phyloP scores from a whole-genome alignment of 1,140 invertebrate species.

The Calosoma granatense region DNA sequence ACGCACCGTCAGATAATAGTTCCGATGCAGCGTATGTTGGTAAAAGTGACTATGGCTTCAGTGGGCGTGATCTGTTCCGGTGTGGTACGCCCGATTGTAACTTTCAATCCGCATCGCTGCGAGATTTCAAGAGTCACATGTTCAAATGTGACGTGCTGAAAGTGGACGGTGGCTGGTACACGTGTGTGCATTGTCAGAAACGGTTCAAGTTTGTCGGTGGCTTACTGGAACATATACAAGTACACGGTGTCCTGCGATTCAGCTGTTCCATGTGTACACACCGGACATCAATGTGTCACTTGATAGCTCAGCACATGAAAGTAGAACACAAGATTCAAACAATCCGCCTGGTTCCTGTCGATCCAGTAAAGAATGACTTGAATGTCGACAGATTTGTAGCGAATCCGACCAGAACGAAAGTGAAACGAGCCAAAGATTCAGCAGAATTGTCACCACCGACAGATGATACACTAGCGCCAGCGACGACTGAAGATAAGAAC shows the following conservation, averaged over 20 bases:
- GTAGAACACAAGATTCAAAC: slow-evolving; percentile 38
- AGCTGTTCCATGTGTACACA: slow-evolving; percentile 40
- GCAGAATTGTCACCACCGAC: not conserved
- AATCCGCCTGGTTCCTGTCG: slow-evolving; percentile 37
- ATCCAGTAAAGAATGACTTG: slow-evolving; percentile 39
- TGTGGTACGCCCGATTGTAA: slow-evolving; percentile 39
- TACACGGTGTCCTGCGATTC: slow-evolving; percentile 35
- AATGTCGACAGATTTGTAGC: slow-evolving; percentile 43
- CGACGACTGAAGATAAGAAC: slow-evolving; percentile 28
- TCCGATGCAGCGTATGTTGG: slow-evolving; percentile 1
- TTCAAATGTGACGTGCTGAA: slow-evolving; percentile 31
- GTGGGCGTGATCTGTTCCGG: slow-evolving; percentile 37
- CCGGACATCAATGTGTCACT: slow-evolving; percentile 20
- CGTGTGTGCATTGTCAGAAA: slow-evolving; percentile 45
- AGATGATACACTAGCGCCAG: slow-evolving; percentile 17
- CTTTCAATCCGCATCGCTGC: slow-evolving; percentile 24
- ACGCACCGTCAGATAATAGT: not conserved
- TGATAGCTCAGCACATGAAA: slow-evolving; percentile 43
- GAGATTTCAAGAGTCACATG: slow-evolving; percentile 38
- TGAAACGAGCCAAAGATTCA: not conserved
- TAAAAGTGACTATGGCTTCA: slow-evolving; percentile 16
- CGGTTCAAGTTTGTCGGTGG: slow-evolving; percentile 30
- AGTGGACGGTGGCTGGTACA: slow-evolving; percentile 10
- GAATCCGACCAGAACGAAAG: slow-evolving; percentile 29
- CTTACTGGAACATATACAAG: slow-evolving; percentile 30